Evolutionary conservation across 2,888 invertebrate species (phyloP).

Genomic region (Suillia variegata): DNA sequence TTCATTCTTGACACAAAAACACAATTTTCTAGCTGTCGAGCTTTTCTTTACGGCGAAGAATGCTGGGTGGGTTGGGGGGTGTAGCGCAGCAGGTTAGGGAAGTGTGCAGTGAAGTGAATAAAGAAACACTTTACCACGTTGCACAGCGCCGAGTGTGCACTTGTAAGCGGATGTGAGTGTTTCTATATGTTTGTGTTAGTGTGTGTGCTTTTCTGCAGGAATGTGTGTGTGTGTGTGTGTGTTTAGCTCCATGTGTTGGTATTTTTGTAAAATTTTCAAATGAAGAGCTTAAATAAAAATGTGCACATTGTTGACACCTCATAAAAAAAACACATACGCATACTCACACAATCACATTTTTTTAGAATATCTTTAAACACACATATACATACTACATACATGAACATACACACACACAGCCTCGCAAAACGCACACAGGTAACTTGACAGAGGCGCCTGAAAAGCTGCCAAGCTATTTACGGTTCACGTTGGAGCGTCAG

Average conservation of each 20-base stretch:
- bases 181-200: not conserved
- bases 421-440: too few species aligned
- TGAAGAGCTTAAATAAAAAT: slow-evolving; percentile 1
- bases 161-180: not conserved
- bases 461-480: too few species aligned
- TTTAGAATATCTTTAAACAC: too few species aligned
- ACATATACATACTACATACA: too few species aligned
- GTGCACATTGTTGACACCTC: slow-evolving; percentile 3
- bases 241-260: not conserved
- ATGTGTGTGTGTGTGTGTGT: not conserved
- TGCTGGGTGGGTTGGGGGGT: too few species aligned
- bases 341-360: not conserved
- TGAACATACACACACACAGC: too few species aligned
- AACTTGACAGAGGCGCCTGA: too few species aligned
- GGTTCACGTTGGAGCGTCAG: too few species aligned
- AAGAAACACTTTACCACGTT: not conserved
- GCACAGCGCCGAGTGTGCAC: not conserved
- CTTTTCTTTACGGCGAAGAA: too few species aligned
- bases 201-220: not conserved
- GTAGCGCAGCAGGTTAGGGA: too few species aligned
- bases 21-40: not conserved
- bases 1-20: not conserved
- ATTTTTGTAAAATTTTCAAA: not conserved
- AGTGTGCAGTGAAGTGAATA: not conserved
- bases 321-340: not conserved